phyloP scores from a whole-genome alignment of 2,797 vertebrate species.

The Darevskia nairensis region DNA sequence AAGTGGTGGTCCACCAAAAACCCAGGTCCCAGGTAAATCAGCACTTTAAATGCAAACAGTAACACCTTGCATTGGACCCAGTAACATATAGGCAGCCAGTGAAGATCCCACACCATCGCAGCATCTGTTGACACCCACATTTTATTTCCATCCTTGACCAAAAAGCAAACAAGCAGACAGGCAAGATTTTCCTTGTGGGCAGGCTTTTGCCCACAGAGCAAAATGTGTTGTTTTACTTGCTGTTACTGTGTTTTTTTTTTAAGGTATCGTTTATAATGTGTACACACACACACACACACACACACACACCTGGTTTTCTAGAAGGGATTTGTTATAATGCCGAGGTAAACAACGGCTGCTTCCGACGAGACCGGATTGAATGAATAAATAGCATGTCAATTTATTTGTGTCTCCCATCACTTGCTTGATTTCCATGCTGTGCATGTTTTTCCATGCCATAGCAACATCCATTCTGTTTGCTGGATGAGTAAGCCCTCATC shows the following conservation, averaged over 20 bases:
- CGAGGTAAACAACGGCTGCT: constrained; percentile 11
- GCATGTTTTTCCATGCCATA: background rate
- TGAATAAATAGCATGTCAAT: constrained; percentile 34
- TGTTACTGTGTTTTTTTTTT: background rate
- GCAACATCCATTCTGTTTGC: background rate
- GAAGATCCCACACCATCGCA: too few species aligned
- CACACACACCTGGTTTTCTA: constrained; percentile 4
- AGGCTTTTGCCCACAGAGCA: constrained; percentile 41
- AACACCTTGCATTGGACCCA: too few species aligned
- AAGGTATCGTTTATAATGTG: background rate
- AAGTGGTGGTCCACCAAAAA: too few species aligned
- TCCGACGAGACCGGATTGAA: constrained; percentile 13
- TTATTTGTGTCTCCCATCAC: constrained; percentile 32
- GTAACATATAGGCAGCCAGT: too few species aligned
- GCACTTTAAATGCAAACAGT: too few species aligned
- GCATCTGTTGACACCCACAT: background rate
- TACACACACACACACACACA: too few species aligned
- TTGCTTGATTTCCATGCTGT: constrained; percentile 46
- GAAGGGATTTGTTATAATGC: constrained; percentile 37
- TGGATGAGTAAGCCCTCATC: constrained; percentile 29
- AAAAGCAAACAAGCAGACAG: constrained; percentile 42
- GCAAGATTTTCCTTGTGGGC: constrained; percentile 11
- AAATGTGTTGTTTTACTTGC: constrained; percentile 14
- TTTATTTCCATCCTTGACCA: constrained; percentile 20
- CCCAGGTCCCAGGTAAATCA: too few species aligned